phyloP scores from a whole-genome alignment of 2,797 vertebrate genomes.

The Chrosomus eos region DNA sequence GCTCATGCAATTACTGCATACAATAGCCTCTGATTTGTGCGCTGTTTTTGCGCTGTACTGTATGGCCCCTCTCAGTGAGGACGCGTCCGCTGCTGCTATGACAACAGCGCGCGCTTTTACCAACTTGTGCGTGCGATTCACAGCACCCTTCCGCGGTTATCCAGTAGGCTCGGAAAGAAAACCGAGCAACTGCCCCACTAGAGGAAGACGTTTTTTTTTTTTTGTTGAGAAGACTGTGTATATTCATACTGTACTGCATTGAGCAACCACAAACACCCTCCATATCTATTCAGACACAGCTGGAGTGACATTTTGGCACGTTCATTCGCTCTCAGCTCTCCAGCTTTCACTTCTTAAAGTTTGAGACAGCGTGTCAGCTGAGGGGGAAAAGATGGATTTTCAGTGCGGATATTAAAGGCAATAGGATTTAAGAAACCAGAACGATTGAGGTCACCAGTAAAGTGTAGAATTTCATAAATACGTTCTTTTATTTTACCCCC shows the following conservation, averaged over 20 bases:
- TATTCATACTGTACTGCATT: constrained; percentile 2
- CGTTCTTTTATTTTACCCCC: constrained; percentile 6
- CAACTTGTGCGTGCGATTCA: not conserved
- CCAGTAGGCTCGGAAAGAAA: not conserved
- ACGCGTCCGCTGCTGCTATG: constrained; percentile 30
- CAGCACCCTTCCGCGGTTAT: not conserved
- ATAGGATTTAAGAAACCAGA: not conserved
- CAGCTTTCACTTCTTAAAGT: constrained; percentile 44
- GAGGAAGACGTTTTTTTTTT: not conserved
- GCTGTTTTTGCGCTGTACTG: not conserved
- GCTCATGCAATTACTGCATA: constrained; percentile 4
- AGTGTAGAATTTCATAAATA: constrained; percentile 15
- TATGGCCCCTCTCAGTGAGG: not conserved
- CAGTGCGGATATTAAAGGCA: constrained; percentile 11
- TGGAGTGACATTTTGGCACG: constrained; percentile 18
- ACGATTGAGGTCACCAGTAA: not conserved
- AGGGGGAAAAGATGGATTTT: not conserved
- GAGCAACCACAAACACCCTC: constrained; percentile 12
- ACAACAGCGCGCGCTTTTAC: constrained; percentile 26
- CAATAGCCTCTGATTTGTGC: constrained; percentile 32
- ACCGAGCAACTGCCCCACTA: not conserved
- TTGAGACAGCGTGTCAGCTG: constrained; percentile 17
- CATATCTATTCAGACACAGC: constrained; percentile 24
- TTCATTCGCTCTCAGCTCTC: not conserved
- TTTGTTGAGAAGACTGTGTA: not conserved